These are phyloP conservation scores for Oligia latruncula DNA, from an alignment of 2,888 invertebrate species.

Conservation along the genomic window DNA sequence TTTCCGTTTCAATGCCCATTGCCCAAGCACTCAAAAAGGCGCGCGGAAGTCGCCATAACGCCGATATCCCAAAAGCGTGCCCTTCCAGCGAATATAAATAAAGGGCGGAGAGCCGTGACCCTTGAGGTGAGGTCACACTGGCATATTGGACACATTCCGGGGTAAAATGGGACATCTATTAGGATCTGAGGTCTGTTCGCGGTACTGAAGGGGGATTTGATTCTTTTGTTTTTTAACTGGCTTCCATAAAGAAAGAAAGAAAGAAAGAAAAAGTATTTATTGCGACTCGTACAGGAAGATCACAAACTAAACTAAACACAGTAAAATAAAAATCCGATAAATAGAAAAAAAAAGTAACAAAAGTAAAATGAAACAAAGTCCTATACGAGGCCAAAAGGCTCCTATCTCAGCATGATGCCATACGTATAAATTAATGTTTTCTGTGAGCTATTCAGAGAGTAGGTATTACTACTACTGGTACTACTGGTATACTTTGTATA, in stretches of 20 bases:
- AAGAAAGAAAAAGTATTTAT: too few species aligned
- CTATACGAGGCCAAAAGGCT: too few species aligned
- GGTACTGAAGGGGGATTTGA: slow-evolving; percentile 26
- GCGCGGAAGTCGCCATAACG: slow-evolving; percentile 52
- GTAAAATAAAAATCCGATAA: too few species aligned
- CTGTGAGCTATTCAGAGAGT: neutral
- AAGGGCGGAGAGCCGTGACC: slow-evolving; percentile 48
- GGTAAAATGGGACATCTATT: slow-evolving; percentile 59
- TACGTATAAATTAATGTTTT: neutral
- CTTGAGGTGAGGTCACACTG: slow-evolving; percentile 50
- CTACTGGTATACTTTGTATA: neutral
- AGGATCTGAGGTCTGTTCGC: slow-evolving; percentile 41
- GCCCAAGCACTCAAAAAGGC: slow-evolving; percentile 50
- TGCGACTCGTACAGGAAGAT: too few species aligned
- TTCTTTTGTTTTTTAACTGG: slow-evolving; percentile 26
- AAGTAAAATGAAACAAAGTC: too few species aligned
- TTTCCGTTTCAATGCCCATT: slow-evolving; percentile 33
- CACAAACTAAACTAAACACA: too few species aligned
- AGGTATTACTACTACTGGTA: too few species aligned
- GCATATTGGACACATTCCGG: slow-evolving; percentile 62
- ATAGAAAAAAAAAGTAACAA: too few species aligned
- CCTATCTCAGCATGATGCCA: too few species aligned
- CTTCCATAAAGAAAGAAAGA: too few species aligned
- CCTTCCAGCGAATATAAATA: slow-evolving; percentile 63
- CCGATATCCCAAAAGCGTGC: slow-evolving; percentile 55